Evolutionary conservation across 2,113 vertebrate genomes (phyloP), one percentile per base, ranked within the genome.

Genomic region (Chaenogobius annularis): DNA sequence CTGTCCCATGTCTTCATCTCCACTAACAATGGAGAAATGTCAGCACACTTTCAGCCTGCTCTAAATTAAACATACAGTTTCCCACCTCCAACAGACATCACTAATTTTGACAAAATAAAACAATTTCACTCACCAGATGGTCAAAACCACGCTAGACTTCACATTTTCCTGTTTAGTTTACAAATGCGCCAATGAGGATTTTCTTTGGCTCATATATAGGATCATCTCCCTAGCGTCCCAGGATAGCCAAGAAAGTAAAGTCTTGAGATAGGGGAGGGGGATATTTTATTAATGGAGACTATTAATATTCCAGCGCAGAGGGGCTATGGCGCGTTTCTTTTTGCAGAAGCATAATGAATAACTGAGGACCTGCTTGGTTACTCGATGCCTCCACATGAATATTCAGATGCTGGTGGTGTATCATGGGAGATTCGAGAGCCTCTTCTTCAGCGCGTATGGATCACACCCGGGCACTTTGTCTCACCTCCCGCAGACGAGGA

Each of bases 231-330:
- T 72, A 76, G 75, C 62, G 73, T 83, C 84, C 81, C 75, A 52
- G 70, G 23, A 66, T 75, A 73, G 79, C 81, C 88, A 77, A 83
- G 86, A 87, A 86, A 87, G 84, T 86, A 81, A 66, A 79, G 80
- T 79, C 81, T 87, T 83, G 75, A 83, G 80, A 87, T 79, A 73
- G 85, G 81, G 72, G 58, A 35, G 77, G 73, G 69, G 81, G 76
- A 92, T 92, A 85, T 91, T 93, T 92, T 94, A 94, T 94, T 94
- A 93, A 94, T 93, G 90, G 72, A 40, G 62, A 72, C 84, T 85
- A 89, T 94, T 93, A 94, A 94, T 93, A 94, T 93, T 94, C 90
- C 86, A 91, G 89, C 82, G 77, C 89, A 84, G 81, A 86, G 90
- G 92, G 90, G 91, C 72, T 70, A 82, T 86, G 87, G 85, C 82